These are phyloP conservation scores for Brachionus calyciflorus DNA, from an alignment of 1,140 invertebrate genomes.

Conservation along the genomic window DNA sequence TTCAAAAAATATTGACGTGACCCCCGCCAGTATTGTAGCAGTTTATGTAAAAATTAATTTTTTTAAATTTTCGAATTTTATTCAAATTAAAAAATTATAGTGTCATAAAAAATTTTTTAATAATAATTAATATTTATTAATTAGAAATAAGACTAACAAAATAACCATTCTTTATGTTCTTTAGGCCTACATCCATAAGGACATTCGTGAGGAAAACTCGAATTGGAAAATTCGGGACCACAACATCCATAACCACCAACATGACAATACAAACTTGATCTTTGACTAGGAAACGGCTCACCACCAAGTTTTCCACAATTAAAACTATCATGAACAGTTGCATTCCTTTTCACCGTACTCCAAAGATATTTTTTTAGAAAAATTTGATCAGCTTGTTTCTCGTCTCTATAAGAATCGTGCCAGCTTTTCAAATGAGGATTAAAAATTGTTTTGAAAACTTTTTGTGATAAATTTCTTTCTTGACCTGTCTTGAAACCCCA, in stretches of 20 bases:
- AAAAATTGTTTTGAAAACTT: not conserved
- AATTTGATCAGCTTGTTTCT: constrained; percentile 44
- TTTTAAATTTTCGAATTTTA: no score
- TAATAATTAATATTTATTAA: not conserved
- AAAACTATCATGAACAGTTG: constrained; percentile 27
- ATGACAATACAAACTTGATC: constrained; percentile 23
- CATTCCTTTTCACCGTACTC: not conserved
- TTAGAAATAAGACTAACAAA: not conserved
- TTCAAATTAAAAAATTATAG: no score
- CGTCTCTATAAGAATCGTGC: not conserved
- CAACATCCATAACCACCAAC: constrained; percentile 19
- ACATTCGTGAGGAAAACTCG: constrained; percentile 28
- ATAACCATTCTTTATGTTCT: constrained; percentile 17
- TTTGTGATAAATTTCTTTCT: not conserved
- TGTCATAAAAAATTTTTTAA: not conserved
- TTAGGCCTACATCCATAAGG: not conserved
- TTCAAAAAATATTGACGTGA: no score
- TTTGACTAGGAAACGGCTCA: constrained; percentile 14
- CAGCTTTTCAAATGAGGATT: not conserved
- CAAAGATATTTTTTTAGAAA: constrained; percentile 18
- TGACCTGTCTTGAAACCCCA: not conserved
- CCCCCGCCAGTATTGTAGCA: no score
- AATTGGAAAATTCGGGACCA: not conserved
- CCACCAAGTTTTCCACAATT: not conserved
- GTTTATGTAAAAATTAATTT: no score